These are phyloP conservation scores for Pitangus sulphuratus DNA, from an alignment of 2,797 vertebrate species.

Conservation along the genomic window DNA sequence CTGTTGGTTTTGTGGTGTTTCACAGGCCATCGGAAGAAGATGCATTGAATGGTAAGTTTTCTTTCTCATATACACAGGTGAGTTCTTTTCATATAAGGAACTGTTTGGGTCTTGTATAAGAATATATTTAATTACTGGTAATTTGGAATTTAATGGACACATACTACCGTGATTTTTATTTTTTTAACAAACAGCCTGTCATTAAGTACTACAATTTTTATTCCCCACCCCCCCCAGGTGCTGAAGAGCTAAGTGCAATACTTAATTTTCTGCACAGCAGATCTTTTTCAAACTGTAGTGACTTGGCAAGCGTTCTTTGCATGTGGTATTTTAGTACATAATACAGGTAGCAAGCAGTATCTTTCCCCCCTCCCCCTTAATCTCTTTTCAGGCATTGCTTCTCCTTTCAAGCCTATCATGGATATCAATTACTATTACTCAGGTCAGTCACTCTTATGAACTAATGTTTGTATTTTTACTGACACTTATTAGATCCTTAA, in stretches of 20 bases:
- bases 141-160: neutral
- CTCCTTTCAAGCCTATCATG: slow-evolving; percentile 94
- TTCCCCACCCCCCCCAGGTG: neutral
- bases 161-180: neutral
- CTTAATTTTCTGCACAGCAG: neutral
- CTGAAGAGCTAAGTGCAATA: neutral
- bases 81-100: neutral
- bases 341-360: neutral
- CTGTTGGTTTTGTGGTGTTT: slow-evolving; percentile 39
- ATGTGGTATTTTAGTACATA: neutral
- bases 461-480: neutral
- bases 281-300: neutral
- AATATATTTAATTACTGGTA: neutral
- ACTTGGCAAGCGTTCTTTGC: neutral
- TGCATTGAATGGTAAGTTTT: slow-evolving; percentile 84
- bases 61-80: neutral
- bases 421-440: slow-evolving; percentile 96
- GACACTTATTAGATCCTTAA: neutral
- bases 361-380: neutral
- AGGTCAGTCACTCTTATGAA: slow-evolving; percentile 79
- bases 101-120: neutral
- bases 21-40: slow-evolving; percentile 87
- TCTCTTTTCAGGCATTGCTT: slow-evolving; percentile 88
- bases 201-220: neutral
- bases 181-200: neutral